These are phyloP conservation scores for Anastatus disparis DNA, from an alignment of 1,140 invertebrate species.

Conservation along the genomic window DNA sequence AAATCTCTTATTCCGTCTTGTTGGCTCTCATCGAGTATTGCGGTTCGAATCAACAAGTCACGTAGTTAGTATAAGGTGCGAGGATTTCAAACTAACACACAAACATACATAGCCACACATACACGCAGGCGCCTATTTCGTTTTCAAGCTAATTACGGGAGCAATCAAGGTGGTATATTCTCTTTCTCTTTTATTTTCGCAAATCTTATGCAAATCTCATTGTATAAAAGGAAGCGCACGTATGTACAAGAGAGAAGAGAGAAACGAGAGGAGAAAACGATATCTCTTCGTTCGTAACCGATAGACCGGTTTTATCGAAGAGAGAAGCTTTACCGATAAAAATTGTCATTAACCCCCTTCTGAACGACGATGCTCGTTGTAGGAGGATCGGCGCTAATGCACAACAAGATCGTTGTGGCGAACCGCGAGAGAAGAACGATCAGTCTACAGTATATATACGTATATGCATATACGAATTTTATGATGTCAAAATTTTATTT, in stretches of 20 bases:
- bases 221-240: slow-evolving; percentile 48
- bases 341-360: slow-evolving; percentile 35
- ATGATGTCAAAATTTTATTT: no score
- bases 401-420: slow-evolving; percentile 1
- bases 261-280: slow-evolving; percentile 57
- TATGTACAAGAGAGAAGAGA: neutral
- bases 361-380: neutral
- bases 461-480: neutral
- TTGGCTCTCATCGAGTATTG: neutral
- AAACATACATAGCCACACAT: slow-evolving; percentile 62
- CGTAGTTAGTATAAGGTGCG: slow-evolving; percentile 37
- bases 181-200: no score
- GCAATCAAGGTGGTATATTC: slow-evolving; percentile 57
- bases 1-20: no score
- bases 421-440: neutral
- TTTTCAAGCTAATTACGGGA: slow-evolving; percentile 66
- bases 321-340: slow-evolving; percentile 40
- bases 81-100: no score
- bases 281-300: slow-evolving; percentile 45
- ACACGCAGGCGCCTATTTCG: no score
- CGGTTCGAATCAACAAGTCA: slow-evolving; percentile 2
- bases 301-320: slow-evolving; percentile 52
- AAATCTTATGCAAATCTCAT: slow-evolving; percentile 59
- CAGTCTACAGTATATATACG: neutral
- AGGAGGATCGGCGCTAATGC: no score